Percentiles rank a stretch among this genome's conserved stretches.
Evolutionary conservation across 2,113 vertebrate genomes (phyloP).

Genomic region (Holacanthus passer): DNA sequence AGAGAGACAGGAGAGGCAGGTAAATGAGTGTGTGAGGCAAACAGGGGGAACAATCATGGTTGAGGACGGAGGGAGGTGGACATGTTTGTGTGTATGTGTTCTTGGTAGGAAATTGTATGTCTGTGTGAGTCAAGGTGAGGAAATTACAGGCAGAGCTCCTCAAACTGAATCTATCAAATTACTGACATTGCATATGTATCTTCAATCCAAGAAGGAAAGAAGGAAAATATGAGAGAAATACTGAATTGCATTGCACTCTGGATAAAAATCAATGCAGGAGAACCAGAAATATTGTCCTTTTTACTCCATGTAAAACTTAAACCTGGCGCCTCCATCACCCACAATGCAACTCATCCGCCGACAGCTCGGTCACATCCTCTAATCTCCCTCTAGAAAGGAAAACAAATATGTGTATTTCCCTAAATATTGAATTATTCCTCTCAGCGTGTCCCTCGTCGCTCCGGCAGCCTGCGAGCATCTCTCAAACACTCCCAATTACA

Average conservation of each 20-base stretch:
- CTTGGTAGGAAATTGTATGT: neutral
- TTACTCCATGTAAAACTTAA: neutral
- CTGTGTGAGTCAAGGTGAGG: neutral
- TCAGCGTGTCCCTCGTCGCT: neutral
- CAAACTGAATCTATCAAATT: neutral
- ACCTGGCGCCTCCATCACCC: neutral
- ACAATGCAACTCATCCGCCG: neutral
- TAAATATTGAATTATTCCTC: neutral
- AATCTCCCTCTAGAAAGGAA: neutral
- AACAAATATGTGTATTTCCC: neutral
- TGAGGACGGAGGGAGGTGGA: neutral
- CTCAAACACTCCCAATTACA: constrained; percentile 21
- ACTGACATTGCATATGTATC: neutral
- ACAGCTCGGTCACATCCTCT: neutral
- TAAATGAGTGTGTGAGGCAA: neutral
- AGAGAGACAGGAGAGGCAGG: neutral
- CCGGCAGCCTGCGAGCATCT: constrained; percentile 9
- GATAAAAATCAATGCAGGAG: neutral
- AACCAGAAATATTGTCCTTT: neutral
- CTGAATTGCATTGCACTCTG: neutral
- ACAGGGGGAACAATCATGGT: neutral
- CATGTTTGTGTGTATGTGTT: neutral
- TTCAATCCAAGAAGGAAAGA: neutral
- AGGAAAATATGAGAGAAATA: neutral
- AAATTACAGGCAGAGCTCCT: neutral